Percentiles rank a stretch among this genome's conserved stretches.
Conservation (phyloP, 30 jellyfish, hydroid and myxozoan species). For the Aurelia coerulea region DNA sequence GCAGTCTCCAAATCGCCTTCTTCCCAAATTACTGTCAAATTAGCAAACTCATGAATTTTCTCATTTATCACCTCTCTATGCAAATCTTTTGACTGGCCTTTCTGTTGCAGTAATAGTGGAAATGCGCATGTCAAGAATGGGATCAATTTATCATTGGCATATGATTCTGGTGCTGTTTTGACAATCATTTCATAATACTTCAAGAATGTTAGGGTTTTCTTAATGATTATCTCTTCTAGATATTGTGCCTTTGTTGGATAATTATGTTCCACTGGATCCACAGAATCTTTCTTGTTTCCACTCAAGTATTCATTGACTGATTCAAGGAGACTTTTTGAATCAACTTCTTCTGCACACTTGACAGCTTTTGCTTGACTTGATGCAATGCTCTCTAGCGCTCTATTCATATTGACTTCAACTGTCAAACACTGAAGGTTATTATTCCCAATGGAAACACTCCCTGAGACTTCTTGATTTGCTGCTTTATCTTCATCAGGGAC, state of each 20-base stretch:
- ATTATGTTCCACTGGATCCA: constrained; percentile 53
- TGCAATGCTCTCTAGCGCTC: constrained; percentile 72
- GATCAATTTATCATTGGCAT: constrained; percentile 59
- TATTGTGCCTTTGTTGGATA: constrained; percentile 22
- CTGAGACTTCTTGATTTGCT: constrained; percentile 26
- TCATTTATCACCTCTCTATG: constrained; percentile 19
- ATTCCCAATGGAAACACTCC: constrained; percentile 29
- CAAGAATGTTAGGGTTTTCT: constrained; percentile 67
- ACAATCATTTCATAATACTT: constrained; percentile 75
- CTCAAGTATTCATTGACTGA: constrained; percentile 44
- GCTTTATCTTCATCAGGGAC: constrained; percentile 73
- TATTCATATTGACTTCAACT: constrained; percentile 69
- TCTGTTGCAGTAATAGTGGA: constrained; percentile 80
- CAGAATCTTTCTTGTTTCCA: background rate
- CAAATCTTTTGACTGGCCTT: constrained; percentile 5
- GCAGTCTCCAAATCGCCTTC: background rate
- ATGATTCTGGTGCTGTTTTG: constrained; percentile 61
- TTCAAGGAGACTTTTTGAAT: constrained; percentile 23
- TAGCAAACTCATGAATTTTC: constrained; percentile 28
- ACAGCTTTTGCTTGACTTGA: constrained; percentile 71
- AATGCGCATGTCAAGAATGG: constrained; percentile 94
- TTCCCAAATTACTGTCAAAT: constrained; percentile 12
- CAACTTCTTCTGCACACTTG: constrained; percentile 62
- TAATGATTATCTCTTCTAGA: constrained; percentile 55
- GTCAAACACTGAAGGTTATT: constrained; percentile 60